Base-by-base conservation (phyloP, 2,113 vertebrate species). In the Andinoacara biseriatus region DNA sequence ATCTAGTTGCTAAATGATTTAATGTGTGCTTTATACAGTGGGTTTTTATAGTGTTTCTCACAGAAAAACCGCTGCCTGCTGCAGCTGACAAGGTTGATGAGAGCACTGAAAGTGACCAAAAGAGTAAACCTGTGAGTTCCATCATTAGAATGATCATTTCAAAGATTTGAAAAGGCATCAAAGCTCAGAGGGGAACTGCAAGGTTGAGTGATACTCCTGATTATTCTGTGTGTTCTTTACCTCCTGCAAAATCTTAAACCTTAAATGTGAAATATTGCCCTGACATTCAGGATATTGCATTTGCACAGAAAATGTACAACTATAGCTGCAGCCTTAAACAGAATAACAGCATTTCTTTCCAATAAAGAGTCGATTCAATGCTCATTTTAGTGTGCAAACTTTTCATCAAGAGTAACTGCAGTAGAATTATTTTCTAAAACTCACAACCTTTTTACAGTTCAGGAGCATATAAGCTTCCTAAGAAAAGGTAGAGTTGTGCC, bases 201-300 rank as follows among this genome's bases (percentile, higher is more conserved):
- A 46, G 43, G 46, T 49, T 49, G 15, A 49, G 15, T 17, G 15
- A 49, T 49, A 17, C 6, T 52, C 35, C 35, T 58, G 56, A 14
- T 29, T 18, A 1, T 40, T 58, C 33, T 20, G 0, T 29, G 15
- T 20, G 65, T 26, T 7, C 24, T 29, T 69, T 24, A 54, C 10
- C 20, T 22, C 8, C 4, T 67, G 38, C 40, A 46, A 67, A 65
- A 65, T 43, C 17, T 20, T 52, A 69, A 69, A 52, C 11, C 20
- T 52, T 69, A 17, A 49, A 69, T 10, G 29, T 31, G 0, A 67
- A 69, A 18, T 11, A 69, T 49, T 43, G 0, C 40, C 10, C 63
- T 46, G 18, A 29, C 29, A 29, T 49, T 11, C 0, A 0, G 24
- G 17, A 69, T 69, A 52, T 69, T 49, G 65, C 65, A 31, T 52